Evolutionary conservation across 2,888 invertebrate genomes (phyloP).

Genomic region (Thera obeliscata): DNA sequence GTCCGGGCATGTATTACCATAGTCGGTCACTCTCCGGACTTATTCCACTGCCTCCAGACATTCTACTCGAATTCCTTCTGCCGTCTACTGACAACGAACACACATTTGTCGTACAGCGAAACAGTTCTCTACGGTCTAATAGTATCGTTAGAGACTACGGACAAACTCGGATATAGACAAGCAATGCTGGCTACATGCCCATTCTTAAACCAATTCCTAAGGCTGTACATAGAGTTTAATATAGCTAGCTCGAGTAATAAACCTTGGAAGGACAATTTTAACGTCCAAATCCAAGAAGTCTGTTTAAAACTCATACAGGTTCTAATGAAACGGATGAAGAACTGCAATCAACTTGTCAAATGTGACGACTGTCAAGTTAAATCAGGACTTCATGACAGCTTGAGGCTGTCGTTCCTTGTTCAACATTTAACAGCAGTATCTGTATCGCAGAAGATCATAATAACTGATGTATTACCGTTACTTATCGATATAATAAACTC

Average conservation of each 20-base stretch:
- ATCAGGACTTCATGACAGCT: conserved; percentile 65
- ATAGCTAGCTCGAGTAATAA: conserved; percentile 39
- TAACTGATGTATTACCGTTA: conserved; percentile 47
- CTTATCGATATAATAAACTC: conserved; percentile 49
- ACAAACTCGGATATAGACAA: conserved; percentile 57
- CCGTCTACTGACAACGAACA: conserved; percentile 54
- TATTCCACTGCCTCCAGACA: conserved; percentile 66
- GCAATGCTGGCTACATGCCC: conserved; percentile 61
- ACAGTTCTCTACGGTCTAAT: conserved; percentile 56
- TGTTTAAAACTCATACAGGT: conserved; percentile 60
- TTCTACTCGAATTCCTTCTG: conserved; percentile 64
- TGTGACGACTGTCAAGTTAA: conserved; percentile 67
- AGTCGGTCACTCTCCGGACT: conserved; percentile 55
- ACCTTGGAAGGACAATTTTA: conserved; percentile 42
- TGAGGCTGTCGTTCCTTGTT: conserved; percentile 61
- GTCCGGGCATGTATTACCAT: conserved; percentile 52
- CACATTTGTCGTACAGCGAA: conserved; percentile 46
- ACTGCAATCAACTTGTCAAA: conserved; percentile 61
- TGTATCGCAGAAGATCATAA: conserved; percentile 44
- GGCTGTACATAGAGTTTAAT: conserved; percentile 61
- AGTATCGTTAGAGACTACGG: conserved; percentile 56
- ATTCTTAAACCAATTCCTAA: conserved; percentile 63
- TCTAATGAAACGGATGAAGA: conserved; percentile 53
- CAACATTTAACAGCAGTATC: conserved; percentile 60
- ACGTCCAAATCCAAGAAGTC: conserved; percentile 46